These are phyloP conservation scores for Holotrichia oblita DNA, from an alignment of 1,140 invertebrate genomes.

Conservation along the genomic window DNA sequence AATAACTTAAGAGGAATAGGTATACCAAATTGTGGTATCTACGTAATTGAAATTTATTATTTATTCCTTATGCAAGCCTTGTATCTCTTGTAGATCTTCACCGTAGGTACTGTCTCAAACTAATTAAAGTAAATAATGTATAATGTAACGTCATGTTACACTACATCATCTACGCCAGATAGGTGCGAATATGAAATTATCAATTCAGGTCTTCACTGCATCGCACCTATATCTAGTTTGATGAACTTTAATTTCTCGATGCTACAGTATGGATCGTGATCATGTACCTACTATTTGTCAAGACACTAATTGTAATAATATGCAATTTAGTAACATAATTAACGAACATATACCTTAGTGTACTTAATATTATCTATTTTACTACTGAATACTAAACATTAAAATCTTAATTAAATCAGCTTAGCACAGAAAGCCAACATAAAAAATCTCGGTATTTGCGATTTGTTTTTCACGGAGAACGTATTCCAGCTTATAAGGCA, in stretches of 20 bases:
- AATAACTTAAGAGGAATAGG: no score
- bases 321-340: no score
- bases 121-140: conserved; percentile 11
- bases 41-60: conserved; percentile 5
- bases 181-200: background rate
- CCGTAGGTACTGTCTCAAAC: background rate
- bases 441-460: background rate
- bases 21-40: background rate
- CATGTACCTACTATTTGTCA: no score
- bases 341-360: no score
- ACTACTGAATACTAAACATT: no score
- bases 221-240: background rate
- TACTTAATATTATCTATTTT: no score
- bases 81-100: background rate
- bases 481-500: background rate
- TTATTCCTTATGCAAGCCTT: background rate
- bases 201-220: background rate
- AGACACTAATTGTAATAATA: no score
- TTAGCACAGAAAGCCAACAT: background rate
- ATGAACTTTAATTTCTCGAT: background rate
- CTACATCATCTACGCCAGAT: background rate
- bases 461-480: background rate
- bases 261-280: background rate
- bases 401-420: background rate
- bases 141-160: conserved; percentile 1